Conservation (phyloP, 2,797 vertebrate species). For the Sylvia borin region DNA sequence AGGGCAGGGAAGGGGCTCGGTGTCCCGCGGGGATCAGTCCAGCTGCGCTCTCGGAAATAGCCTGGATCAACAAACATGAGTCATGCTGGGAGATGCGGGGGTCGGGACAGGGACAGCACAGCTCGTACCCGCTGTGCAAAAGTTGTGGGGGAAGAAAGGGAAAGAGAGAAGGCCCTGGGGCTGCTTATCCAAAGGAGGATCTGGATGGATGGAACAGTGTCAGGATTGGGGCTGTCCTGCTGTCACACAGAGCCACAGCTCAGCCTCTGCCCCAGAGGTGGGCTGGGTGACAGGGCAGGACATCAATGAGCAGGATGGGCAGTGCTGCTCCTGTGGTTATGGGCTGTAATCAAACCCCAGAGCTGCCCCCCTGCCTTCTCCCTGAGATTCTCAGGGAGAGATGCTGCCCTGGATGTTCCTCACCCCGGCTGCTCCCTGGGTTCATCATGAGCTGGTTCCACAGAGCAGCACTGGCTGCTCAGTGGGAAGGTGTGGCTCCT, state of each 20-base stretch:
- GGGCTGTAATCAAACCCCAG: neutral
- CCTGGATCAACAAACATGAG: constrained; percentile 54
- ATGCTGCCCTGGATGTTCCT: neutral
- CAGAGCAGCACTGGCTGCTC: neutral
- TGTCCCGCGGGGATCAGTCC: neutral
- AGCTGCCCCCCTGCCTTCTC: neutral
- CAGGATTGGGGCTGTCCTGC: neutral
- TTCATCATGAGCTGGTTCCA: neutral
- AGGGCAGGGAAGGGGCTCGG: neutral
- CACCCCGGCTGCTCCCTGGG: accelerated
- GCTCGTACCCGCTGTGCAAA: neutral
- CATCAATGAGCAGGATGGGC: neutral
- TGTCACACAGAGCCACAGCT: neutral
- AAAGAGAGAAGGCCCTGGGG: neutral
- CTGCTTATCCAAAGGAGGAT: neutral
- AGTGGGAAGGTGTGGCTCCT: neutral
- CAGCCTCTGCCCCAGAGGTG: accelerated
- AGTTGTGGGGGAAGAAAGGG: neutral
- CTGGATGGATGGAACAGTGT: neutral
- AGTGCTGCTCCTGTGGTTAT: neutral
- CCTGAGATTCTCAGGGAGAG: neutral
- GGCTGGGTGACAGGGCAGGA: neutral
- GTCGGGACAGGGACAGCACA: constrained; percentile 27
- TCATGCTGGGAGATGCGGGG: constrained; percentile 40
- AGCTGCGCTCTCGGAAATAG: constrained; percentile 46